Base-by-base conservation (phyloP, 2,888 invertebrate species). In the Trileptium ribeirensis region DNA sequence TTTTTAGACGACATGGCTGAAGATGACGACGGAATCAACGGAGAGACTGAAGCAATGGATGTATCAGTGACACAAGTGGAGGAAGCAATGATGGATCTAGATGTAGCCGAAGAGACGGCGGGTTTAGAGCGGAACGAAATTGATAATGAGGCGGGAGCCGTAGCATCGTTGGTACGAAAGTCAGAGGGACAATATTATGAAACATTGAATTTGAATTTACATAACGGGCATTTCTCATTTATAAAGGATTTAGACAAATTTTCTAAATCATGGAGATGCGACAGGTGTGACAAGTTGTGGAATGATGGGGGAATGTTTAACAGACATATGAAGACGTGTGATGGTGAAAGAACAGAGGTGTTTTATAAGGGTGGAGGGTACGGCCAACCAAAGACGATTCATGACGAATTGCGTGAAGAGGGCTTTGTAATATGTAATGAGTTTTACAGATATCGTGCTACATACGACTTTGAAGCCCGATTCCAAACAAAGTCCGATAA, bases 391-490 rank as follows among this genome's bases (percentile, higher is more conserved):
- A 70, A 70, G n/a, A 70, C 70, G 19, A 70, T 70, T 70, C 70
- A 70, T 31, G 70, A 70, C 36, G 70, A 70, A 70, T n/a, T 70
- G 15, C 3, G 31, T 8, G 70, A 70, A 70, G 70, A 70, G n/a
- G 70, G 70, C 3, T 70, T 33, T n/a, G n/a, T 33, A 70, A 70
- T 29, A 75, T 34, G 34, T 67, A 0, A 67, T 37, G 67, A 34
- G 31, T 31, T 67, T 36, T 70, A 29, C 36, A 39, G 51, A 29
- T 78, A 15, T 37, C 24, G 29, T 15, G 79, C 79, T 8, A 37
- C 38, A n/a, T 78, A 67, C 64, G 64, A 78, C 64, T 78, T 78
- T 78, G 79, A 78, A 3, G 51, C 64, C 1, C 24, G 39, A 3
- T 70, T 70, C 33, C 3, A 70, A 29, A 15, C 38, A 29, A 67